A percentile compares a stretch with the other conserved stretches of the same genome.
These are phyloP conservation scores for Apistogramma diplotaenia DNA, from an alignment of 2,113 vertebrate genomes.

Conservation along the genomic window DNA sequence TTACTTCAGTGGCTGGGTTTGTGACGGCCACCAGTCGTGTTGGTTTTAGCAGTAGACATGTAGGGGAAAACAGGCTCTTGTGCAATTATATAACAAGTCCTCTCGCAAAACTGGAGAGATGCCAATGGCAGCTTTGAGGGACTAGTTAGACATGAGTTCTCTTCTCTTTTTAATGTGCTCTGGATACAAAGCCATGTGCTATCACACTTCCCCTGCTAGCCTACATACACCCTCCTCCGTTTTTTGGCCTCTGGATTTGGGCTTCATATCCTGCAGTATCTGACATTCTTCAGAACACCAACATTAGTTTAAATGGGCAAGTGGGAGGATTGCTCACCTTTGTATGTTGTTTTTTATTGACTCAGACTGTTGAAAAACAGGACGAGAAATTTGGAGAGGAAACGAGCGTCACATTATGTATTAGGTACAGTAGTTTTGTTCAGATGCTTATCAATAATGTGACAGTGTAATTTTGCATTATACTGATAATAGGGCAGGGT, in stretches of 20 bases:
- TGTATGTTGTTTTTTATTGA: slow-evolving; percentile 46
- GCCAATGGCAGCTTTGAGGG: slow-evolving; percentile 63
- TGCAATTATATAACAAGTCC: slow-evolving; percentile 64
- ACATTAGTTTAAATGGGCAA: slow-evolving; percentile 13
- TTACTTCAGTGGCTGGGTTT: not conserved
- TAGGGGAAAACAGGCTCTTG: slow-evolving; percentile 34
- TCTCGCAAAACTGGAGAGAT: slow-evolving; percentile 54
- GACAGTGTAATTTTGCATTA: not conserved
- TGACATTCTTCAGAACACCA: slow-evolving; percentile 21
- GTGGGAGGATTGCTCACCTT: slow-evolving; percentile 18
- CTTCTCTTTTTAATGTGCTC: slow-evolving; percentile 68
- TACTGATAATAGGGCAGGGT: not conserved
- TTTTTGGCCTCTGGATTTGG: not conserved
- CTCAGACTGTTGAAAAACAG: slow-evolving; percentile 19
- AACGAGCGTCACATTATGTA: slow-evolving; percentile 5
- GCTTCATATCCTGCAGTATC: not conserved
- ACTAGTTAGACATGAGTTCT: slow-evolving; percentile 47
- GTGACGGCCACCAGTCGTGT: not conserved
- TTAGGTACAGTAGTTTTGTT: slow-evolving; percentile 6
- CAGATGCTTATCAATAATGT: not conserved
- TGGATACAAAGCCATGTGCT: slow-evolving; percentile 53
- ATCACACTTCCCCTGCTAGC: slow-evolving; percentile 36
- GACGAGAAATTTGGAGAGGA: slow-evolving; percentile 22
- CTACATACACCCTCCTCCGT: slow-evolving; percentile 15
- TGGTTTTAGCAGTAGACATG: slow-evolving; percentile 20